A percentile compares a stretch with the other conserved stretches of the same genome.
These are phyloP conservation scores for Aurelia aurita complex sp. Pacific DNA, from an alignment of 30 jellyfish, hydroid and myxozoan species.

Conservation along the genomic window DNA sequence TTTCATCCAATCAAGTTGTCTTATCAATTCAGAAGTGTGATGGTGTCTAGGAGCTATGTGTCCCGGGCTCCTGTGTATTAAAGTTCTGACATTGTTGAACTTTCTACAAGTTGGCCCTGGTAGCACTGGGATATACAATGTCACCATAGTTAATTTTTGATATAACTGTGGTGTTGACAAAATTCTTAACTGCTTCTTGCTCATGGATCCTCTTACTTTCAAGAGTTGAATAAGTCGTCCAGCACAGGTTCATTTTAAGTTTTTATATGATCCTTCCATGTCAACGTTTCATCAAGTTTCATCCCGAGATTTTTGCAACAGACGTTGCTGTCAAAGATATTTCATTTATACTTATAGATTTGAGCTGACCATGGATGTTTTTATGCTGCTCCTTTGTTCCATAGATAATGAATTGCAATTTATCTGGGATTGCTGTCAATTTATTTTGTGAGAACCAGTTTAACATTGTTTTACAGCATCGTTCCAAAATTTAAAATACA, in stretches of 20 bases:
- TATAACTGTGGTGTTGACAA: slow-evolving; percentile 13
- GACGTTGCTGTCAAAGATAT: slow-evolving; percentile 11
- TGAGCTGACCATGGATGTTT: slow-evolving; percentile 4
- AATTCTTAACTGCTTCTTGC: slow-evolving; percentile 4
- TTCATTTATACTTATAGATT: slow-evolving; percentile 12
- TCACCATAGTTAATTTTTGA: background rate
- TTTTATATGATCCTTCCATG: slow-evolving; percentile 17
- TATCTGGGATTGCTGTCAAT: background rate
- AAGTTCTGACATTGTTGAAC: slow-evolving; percentile 30
- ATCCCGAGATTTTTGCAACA: background rate
- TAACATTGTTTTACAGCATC: slow-evolving; percentile 8
- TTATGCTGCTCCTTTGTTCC: too few species aligned
- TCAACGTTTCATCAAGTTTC: slow-evolving; percentile 4
- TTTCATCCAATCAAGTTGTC: slow-evolving; percentile 1
- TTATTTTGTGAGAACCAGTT: too few species aligned
- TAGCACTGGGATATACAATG: slow-evolving; percentile 14
- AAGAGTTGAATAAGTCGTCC: slow-evolving; percentile 5
- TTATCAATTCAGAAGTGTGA: slow-evolving; percentile 25
- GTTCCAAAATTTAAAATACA: slow-evolving; percentile 1
- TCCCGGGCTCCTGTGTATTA: slow-evolving; percentile 8
- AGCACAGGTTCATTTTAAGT: background rate
- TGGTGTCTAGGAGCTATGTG: slow-evolving; percentile 17
- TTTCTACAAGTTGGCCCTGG: slow-evolving; percentile 32
- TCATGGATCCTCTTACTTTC: background rate
- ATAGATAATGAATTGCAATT: slow-evolving; percentile 6